Conservation (phyloP, 2,888 invertebrate genomes). For the Lissonota sp. region DNA sequence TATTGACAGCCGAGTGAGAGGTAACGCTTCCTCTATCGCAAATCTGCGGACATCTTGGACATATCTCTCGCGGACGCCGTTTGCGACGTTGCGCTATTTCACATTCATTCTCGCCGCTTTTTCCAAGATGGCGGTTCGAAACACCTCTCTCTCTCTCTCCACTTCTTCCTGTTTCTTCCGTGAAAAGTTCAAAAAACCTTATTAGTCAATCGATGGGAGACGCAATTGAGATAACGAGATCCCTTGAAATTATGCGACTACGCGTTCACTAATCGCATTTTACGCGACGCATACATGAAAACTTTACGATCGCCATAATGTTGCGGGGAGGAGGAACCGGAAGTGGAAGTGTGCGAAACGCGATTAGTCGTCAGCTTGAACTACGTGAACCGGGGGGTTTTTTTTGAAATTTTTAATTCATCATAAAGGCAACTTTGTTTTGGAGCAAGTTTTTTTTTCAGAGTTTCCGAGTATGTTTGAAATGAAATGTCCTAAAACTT, state of each 20-base stretch:
- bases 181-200: background rate
- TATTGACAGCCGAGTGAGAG: constrained; percentile 63
- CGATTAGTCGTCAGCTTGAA: constrained; percentile 31
- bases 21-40: constrained; percentile 73
- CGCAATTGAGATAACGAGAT: background rate
- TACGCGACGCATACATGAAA: background rate
- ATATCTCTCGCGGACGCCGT: constrained; percentile 75
- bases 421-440: background rate
- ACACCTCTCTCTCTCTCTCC: constrained; percentile 11
- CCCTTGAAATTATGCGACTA: background rate
- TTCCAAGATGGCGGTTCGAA: constrained; percentile 57
- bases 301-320: background rate
- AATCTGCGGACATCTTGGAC: constrained; percentile 79
- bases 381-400: background rate
- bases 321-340: constrained; percentile 37
- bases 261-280: background rate
- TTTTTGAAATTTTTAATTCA: background rate
- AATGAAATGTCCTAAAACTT: too few species aligned
- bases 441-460: background rate
- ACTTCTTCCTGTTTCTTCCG: constrained; percentile 1
- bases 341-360: constrained; percentile 39
- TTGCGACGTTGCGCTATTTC: constrained; percentile 78
- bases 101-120: constrained; percentile 26
- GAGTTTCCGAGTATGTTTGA: too few species aligned
- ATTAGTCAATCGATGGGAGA: background rate